Percentiles rank a stretch among this genome's conserved stretches.
Conservation (phyloP, 2,113 vertebrate genomes). For the Tragelaphus strepsiceros region DNA sequence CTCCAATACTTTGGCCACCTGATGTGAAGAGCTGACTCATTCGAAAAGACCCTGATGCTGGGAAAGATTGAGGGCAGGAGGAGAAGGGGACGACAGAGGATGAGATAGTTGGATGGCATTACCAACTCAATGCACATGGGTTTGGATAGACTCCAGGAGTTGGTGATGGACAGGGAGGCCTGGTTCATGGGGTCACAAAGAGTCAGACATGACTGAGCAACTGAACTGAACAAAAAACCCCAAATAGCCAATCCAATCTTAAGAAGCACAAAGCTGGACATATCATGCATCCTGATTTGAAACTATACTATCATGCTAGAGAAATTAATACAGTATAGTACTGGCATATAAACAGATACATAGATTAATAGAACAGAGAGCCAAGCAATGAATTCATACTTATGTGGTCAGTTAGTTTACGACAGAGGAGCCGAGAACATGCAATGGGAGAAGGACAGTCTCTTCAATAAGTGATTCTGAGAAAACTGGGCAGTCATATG, state of each 20-base stretch:
- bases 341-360: not conserved
- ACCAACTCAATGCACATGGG: not conserved
- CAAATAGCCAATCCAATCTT: not conserved
- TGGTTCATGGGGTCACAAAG: not conserved
- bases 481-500: not conserved
- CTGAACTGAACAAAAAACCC: not conserved
- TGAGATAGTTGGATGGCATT: not conserved
- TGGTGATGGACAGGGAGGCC: not conserved
- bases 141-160: accelerated
- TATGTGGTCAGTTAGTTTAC: not conserved
- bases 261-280: not conserved
- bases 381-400: not conserved
- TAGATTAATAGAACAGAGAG: not conserved
- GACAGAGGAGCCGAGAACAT: not conserved
- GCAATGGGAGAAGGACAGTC: not conserved
- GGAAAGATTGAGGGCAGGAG: not conserved
- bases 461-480: not conserved
- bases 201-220: not conserved
- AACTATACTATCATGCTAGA: not conserved
- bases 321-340: not conserved
- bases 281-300: not conserved
- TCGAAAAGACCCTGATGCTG: not conserved
- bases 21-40: not conserved
- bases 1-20: not conserved
- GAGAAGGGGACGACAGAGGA: not conserved